phyloP scores from a whole-genome alignment of 1,140 invertebrate genomes.

The Drosophila fuyamai region DNA sequence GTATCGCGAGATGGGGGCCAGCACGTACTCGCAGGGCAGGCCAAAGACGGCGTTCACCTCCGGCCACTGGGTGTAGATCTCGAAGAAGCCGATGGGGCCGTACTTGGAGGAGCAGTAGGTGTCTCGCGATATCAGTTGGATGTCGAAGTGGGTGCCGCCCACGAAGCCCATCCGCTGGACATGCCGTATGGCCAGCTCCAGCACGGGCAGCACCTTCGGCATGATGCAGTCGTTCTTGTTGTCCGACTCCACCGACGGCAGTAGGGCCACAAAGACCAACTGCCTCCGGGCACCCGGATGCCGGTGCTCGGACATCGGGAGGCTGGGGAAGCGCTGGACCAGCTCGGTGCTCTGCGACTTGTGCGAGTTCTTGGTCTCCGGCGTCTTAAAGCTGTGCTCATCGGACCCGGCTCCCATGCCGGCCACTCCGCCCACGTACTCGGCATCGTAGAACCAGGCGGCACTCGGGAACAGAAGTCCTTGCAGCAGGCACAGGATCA shows the following conservation, averaged over 20 bases:
- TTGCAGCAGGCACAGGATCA: constrained; percentile 44
- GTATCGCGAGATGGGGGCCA: constrained; percentile 95
- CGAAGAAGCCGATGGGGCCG: constrained; percentile 92
- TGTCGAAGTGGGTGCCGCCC: constrained; percentile 88
- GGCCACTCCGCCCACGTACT: constrained; percentile 43
- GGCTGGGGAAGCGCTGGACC: constrained; percentile 64
- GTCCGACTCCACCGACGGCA: constrained; percentile 70
- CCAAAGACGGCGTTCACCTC: constrained; percentile 93
- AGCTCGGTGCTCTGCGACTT: constrained; percentile 65
- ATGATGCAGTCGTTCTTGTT: constrained; percentile 85
- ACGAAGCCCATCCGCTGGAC: constrained; percentile 87
- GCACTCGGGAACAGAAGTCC: constrained; percentile 26
- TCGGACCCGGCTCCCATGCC: constrained; percentile 42
- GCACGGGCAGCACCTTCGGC: constrained; percentile 89
- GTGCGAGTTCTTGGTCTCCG: constrained; percentile 65
- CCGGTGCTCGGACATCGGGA: constrained; percentile 10
- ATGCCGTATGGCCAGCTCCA: constrained; percentile 89
- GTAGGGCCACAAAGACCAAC: constrained; percentile 68
- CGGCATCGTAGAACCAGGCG: constrained; percentile 64
- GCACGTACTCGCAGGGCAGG: constrained; percentile 95
- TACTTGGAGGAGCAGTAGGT: constrained; percentile 92
- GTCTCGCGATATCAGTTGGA: constrained; percentile 89
- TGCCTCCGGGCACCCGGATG: constrained; percentile 42
- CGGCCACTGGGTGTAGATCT: constrained; percentile 87
- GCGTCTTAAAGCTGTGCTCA: constrained; percentile 72